These are phyloP conservation scores for Novumbra hubbsi DNA, from an alignment of 2,797 vertebrate species.

Conservation along the genomic window DNA sequence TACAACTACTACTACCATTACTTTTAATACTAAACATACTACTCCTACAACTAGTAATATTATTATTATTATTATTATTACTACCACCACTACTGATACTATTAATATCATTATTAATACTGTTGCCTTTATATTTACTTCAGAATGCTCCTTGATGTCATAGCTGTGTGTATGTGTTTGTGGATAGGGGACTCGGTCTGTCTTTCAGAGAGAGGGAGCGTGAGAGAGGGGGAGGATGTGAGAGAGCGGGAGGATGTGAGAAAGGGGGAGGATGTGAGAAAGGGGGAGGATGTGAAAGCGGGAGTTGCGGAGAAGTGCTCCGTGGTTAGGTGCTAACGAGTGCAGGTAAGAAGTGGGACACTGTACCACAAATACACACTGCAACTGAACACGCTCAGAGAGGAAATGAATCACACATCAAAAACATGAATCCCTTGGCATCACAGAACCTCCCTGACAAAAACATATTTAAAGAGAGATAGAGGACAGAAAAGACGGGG, in stretches of 20 bases:
- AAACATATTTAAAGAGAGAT: background rate
- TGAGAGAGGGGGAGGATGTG: conserved; percentile 47
- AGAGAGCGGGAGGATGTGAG: conserved; percentile 12
- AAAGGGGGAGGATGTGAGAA: conserved; percentile 18
- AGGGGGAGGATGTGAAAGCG: conserved; percentile 16
- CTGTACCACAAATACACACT: conserved; percentile 31
- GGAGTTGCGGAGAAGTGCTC: conserved; percentile 31
- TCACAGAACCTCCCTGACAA: conserved; percentile 53
- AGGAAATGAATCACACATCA: conserved; percentile 71
- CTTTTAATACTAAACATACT: no score
- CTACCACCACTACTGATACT: no score
- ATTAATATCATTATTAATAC: no score
- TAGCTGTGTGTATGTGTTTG: conserved; percentile 5
- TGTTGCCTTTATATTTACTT: no score
- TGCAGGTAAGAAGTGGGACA: conserved; percentile 66
- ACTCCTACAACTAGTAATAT: no score
- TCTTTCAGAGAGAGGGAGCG: conserved; percentile 22
- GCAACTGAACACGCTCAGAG: conserved; percentile 55
- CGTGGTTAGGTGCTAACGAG: conserved; percentile 63
- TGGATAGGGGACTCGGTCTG: conserved; percentile 14
- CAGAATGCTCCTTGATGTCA: no score
- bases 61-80: no score
- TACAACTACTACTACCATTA: no score
- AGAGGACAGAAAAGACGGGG: conserved; percentile 28
- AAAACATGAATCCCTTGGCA: conserved; percentile 61